Base-by-base conservation (phyloP, 2,797 vertebrate species). In the Pangasius mekongensis region DNA sequence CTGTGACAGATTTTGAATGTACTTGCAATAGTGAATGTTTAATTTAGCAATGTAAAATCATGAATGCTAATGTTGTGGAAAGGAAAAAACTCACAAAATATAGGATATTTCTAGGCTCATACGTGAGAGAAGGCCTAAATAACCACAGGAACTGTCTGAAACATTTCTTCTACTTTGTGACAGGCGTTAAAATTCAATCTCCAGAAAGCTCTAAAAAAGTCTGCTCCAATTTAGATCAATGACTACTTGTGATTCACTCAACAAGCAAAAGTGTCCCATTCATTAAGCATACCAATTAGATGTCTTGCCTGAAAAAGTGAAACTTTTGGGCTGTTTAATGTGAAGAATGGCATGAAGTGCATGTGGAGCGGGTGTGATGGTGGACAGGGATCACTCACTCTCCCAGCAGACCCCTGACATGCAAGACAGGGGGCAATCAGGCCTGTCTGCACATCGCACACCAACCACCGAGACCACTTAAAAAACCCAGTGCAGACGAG, bases 371-470 rank as follows among this genome's bases (percentile, higher is more conserved):
- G 64, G 56, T 52, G 22, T 43, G 66, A 86, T 77, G 84, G 89
- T 81, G 77, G 76, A 88, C 87, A 84, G 85, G 22, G 83, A 91
- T 93, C 87, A 87, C 89, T 92, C 90, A 83, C n/a, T 84, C 64
- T 84, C 56, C 58, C 90, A 87, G 83, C 87, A 88, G 87, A 89
- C 87, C 87, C 88, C 87, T 90, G 90, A 93, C 91, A 91, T 83
- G 24, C 49, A 69, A 90, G 91, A 92, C 90, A 90, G 85, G 89
- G 54, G 84, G 92, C 87, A 91, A 92, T 92, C 89, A 90, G 89
- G 67, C 87, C 87, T 89, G 92, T 91, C 87, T 89, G 87, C 85
- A 86, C 87, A 84, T 62, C 52, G 74, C 84, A 89, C 58, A 33
- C 33, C 33, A 84, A 78, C 76, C 49, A 73, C 18, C 20, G 76